These are phyloP conservation scores for Drosophila kanapiae DNA, from an alignment of 1,140 invertebrate genomes.

Conservation along the genomic window DNA sequence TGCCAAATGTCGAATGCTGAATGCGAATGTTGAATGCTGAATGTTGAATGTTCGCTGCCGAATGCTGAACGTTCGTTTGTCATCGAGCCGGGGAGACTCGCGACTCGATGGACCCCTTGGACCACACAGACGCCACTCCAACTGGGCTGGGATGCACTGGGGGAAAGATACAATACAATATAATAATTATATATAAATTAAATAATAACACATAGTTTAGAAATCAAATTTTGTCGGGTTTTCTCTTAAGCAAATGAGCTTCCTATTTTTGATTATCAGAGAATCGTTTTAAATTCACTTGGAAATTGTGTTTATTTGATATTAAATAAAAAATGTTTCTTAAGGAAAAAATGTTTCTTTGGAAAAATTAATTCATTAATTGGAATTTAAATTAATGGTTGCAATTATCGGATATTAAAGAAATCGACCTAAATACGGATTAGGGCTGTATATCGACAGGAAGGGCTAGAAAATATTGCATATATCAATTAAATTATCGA, in stretches of 20 bases:
- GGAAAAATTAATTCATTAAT: too few species aligned
- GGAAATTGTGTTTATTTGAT: too few species aligned
- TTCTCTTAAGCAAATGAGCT: not conserved
- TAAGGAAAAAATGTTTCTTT: too few species aligned
- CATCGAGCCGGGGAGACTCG: conserved; percentile 35
- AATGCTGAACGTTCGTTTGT: conserved; percentile 59
- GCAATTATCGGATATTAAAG: too few species aligned
- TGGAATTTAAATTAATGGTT: too few species aligned
- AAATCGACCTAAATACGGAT: too few species aligned
- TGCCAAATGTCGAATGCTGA: conserved; percentile 76
- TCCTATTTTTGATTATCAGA: not conserved
- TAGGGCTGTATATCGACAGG: too few species aligned
- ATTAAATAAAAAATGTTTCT: too few species aligned
- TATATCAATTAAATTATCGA: too few species aligned
- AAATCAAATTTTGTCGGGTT: not conserved
- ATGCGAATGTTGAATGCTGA: conserved; percentile 18
- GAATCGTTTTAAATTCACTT: not conserved
- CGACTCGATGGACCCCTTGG: conserved; percentile 31
- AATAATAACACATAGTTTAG: not conserved
- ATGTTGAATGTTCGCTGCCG: conserved; percentile 43
- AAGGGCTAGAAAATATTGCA: too few species aligned
- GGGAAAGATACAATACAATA: too few species aligned
- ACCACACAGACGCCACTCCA: conserved; percentile 54
- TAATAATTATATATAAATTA: too few species aligned
- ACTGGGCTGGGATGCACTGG: conserved; percentile 15